A percentile compares a stretch with the other conserved stretches of the same genome.
phyloP scores from a whole-genome alignment of 2,113 vertebrate species.

The Alaudala cheleensis region DNA sequence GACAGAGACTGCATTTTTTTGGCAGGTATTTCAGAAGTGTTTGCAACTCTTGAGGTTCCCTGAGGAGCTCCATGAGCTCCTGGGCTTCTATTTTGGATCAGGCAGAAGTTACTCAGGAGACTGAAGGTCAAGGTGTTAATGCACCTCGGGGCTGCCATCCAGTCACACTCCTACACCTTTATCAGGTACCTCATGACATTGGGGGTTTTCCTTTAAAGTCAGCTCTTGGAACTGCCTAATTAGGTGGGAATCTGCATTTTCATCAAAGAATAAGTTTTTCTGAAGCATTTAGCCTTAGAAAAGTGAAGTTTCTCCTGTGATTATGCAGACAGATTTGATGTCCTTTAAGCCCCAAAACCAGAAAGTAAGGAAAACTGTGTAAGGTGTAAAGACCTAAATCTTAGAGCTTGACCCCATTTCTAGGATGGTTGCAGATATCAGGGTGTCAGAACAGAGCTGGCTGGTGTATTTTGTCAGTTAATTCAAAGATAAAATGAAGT shows the following conservation, averaged over 20 bases:
- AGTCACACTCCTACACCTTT: accelerated
- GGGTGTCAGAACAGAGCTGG: background rate
- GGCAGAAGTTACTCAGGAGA: background rate
- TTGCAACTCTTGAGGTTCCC: background rate
- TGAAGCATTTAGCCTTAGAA: background rate
- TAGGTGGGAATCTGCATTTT: background rate
- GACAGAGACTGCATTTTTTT: background rate
- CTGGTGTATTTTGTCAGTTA: background rate
- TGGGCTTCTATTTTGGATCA: background rate
- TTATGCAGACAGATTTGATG: background rate
- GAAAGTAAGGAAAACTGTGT: background rate
- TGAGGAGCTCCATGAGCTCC: accelerated
- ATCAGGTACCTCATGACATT: background rate
- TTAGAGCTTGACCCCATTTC: background rate
- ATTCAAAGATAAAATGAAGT: background rate
- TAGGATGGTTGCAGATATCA: background rate
- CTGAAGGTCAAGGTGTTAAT: background rate
- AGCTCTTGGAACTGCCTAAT: background rate
- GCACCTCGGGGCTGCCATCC: background rate
- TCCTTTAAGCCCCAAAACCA: background rate
- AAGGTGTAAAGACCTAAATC: background rate
- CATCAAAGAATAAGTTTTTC: background rate
- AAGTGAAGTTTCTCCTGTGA: background rate
- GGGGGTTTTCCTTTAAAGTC: background rate
- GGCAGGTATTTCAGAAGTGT: background rate